Conservation (phyloP, 2,113 vertebrate genomes). For the Polypterus senegalus region DNA sequence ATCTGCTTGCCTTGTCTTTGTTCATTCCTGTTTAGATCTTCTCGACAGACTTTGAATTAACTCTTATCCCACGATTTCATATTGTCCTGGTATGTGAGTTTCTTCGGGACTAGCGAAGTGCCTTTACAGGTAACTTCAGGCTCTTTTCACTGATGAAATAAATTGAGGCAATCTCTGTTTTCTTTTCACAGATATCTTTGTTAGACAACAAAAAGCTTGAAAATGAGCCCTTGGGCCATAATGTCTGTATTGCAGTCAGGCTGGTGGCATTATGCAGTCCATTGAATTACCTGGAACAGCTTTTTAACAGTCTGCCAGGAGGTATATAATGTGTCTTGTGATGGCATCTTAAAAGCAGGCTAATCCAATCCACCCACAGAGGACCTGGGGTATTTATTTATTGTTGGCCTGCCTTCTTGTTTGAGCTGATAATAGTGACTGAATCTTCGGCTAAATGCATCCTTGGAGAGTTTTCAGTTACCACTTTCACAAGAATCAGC, state of each 20-base stretch:
- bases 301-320: conserved; percentile 7
- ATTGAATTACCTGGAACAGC: conserved; percentile 1
- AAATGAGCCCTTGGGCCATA: conserved; percentile 5
- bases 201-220: conserved; percentile 1
- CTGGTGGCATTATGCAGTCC: conserved; percentile 5
- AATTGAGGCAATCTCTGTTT: not conserved
- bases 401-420: conserved; percentile 12
- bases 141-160: conserved; percentile 1
- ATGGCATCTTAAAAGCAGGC: conserved; percentile 16
- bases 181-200: conserved; percentile 6
- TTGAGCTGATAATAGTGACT: conserved; percentile 16
- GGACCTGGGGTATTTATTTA: conserved; percentile 15
- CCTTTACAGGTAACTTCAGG: too few species aligned
- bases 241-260: conserved; percentile 8
- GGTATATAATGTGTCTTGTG: conserved; percentile 9
- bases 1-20: too few species aligned
- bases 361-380: conserved; percentile 4
- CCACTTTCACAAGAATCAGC: conserved; percentile 12
- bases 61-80: too few species aligned
- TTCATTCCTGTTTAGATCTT: too few species aligned
- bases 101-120: too few species aligned
- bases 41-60: too few species aligned
- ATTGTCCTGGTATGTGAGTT: too few species aligned
- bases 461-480: conserved; percentile 17
- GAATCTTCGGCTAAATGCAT: conserved; percentile 22